These are phyloP conservation scores for Muraenolepis orangiensis DNA, from an alignment of 2,797 vertebrate species.

Conservation along the genomic window DNA sequence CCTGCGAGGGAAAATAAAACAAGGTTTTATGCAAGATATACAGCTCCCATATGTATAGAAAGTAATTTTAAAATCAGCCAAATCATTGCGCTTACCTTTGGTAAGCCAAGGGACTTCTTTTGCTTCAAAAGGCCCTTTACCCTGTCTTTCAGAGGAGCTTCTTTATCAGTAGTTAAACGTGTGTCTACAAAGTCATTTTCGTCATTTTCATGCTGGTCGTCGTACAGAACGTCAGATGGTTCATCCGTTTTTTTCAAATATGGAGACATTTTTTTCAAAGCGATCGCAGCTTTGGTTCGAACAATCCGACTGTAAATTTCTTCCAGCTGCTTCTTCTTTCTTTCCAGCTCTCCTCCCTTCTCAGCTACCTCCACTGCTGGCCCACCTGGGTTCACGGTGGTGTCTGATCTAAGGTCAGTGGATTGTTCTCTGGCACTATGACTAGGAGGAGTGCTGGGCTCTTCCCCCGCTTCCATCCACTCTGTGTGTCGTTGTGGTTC, in stretches of 20 bases:
- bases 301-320: conserved; percentile 49
- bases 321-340: conserved; percentile 43
- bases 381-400: neutral
- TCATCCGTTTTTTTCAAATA: neutral
- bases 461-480: neutral
- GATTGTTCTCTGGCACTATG: neutral
- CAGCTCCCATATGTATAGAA: neutral
- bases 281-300: conserved; percentile 39
- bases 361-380: neutral
- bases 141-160: conserved; percentile 41
- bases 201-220: neutral
- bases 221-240: neutral
- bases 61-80: neutral
- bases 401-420: neutral
- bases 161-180: neutral
- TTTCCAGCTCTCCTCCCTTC: conserved; percentile 40
- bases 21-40: neutral
- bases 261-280: conserved; percentile 25
- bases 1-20: neutral
- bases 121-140: conserved; percentile 51
- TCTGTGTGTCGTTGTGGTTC: neutral
- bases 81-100: conserved; percentile 37
- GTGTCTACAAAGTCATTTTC: neutral
- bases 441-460: neutral
- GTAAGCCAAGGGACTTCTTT: conserved; percentile 7